Percentiles rank a stretch among this genome's conserved stretches.
Evolutionary conservation across 2,113 vertebrate species (phyloP).

Genomic region (Calyptommatus sinebrachiatus): DNA sequence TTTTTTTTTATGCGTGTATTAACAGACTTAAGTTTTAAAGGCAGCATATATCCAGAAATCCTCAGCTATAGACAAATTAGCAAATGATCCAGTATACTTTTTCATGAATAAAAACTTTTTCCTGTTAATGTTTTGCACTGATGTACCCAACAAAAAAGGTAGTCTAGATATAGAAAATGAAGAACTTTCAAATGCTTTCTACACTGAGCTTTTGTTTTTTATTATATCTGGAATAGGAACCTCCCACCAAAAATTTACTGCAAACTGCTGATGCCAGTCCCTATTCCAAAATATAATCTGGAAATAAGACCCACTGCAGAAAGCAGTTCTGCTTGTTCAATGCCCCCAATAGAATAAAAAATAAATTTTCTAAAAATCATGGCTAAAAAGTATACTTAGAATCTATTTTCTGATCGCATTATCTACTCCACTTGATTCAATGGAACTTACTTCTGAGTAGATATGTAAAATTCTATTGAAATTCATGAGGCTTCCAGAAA

Average conservation of each 20-base stretch:
- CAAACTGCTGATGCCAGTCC: too few relatives aligned
- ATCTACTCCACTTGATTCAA: background rate
- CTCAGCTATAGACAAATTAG: rapidly evolving
- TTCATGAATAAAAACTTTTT: background rate
- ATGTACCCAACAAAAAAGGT: conserved; percentile 1
- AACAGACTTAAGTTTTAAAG: background rate
- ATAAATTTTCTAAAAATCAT: background rate
- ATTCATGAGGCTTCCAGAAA: background rate
- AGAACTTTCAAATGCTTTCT: too few relatives aligned
- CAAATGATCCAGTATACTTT: rapidly evolving
- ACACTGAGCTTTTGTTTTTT: too few relatives aligned
- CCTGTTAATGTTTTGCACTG: too few relatives aligned
- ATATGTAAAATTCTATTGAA: background rate
- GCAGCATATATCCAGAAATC: background rate
- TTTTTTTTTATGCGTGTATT: background rate
- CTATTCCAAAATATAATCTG: too few relatives aligned
- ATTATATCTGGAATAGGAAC: too few relatives aligned
- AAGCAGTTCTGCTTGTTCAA: background rate
- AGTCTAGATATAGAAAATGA: background rate
- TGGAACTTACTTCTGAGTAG: background rate
- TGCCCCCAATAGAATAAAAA: background rate
- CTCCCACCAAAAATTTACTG: too few relatives aligned
- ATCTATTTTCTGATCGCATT: background rate
- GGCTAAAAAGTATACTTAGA: background rate
- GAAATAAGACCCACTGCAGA: too few relatives aligned